A percentile compares a stretch with the other conserved stretches of the same genome.
phyloP scores from a whole-genome alignment of 2,888 invertebrate genomes.

The Beris chalybata region DNA sequence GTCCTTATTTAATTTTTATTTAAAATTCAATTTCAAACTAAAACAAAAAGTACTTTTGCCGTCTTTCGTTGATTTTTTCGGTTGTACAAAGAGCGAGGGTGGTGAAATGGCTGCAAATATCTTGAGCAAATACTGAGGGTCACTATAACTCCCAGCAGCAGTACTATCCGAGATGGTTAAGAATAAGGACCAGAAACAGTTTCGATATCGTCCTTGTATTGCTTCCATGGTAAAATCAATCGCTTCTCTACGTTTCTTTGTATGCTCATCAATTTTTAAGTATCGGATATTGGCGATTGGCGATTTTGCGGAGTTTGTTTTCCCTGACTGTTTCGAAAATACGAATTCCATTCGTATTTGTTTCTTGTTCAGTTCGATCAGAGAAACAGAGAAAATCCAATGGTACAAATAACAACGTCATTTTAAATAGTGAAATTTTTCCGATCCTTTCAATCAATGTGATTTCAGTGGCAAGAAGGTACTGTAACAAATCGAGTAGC shows the following conservation, averaged over 20 bases:
- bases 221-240: slow-evolving; percentile 27
- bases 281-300: slow-evolving; percentile 36
- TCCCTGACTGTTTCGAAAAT: slow-evolving; percentile 15
- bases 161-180: not conserved
- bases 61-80: slow-evolving; percentile 8
- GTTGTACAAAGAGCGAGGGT: not conserved
- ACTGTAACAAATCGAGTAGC: too few relatives aligned
- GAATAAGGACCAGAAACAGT: slow-evolving; percentile 8
- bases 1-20: slow-evolving; percentile 44
- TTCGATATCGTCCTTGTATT: slow-evolving; percentile 15
- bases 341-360: too few relatives aligned
- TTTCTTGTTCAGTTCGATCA: too few relatives aligned
- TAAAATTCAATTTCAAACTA: slow-evolving; percentile 55
- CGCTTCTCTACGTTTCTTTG: slow-evolving; percentile 31
- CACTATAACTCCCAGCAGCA: not conserved
- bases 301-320: slow-evolving; percentile 24
- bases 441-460: too few relatives aligned
- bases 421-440: too few relatives aligned
- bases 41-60: slow-evolving; percentile 49
- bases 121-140: slow-evolving; percentile 36
- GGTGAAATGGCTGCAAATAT: slow-evolving; percentile 29
- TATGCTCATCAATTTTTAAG: slow-evolving; percentile 35
- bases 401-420: too few relatives aligned
- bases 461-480: too few relatives aligned
- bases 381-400: too few relatives aligned